phyloP scores from a whole-genome alignment of 2,888 invertebrate genomes.

The Anorthoa munda region DNA sequence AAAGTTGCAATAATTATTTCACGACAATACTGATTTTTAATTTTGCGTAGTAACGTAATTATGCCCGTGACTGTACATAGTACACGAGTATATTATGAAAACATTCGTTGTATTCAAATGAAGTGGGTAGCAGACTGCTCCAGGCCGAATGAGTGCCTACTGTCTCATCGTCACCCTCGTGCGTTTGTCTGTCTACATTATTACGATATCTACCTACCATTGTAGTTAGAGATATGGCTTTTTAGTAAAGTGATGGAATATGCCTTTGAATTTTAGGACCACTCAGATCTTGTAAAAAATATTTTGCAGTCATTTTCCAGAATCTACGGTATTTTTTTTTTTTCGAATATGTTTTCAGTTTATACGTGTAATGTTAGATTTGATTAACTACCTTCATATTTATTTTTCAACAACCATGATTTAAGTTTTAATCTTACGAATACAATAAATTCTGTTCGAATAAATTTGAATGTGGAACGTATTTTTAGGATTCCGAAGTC shows the following conservation, averaged over 20 bases:
- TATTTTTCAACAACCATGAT: background rate
- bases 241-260: constrained; percentile 8
- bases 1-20: background rate
- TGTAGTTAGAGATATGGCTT: constrained; percentile 27
- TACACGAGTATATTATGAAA: constrained; percentile 40
- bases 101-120: constrained; percentile 71
- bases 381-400: background rate
- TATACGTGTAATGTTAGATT: background rate
- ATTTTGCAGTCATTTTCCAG: background rate
- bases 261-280: background rate
- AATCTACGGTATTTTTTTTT: too few relatives aligned
- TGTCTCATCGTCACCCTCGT: constrained; percentile 66
- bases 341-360: background rate
- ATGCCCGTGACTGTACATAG: background rate
- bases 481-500: too few relatives aligned
- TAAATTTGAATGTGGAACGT: too few relatives aligned
- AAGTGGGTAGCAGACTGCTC: constrained; percentile 72
- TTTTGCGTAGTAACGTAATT: background rate
- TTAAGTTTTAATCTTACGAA: too few relatives aligned
- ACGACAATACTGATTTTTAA: background rate
- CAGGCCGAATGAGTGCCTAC: constrained; percentile 61
- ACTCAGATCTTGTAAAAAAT: background rate
- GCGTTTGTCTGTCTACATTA: constrained; percentile 66
- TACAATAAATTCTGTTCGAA: too few relatives aligned
- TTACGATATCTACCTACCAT: constrained; percentile 67